A percentile compares a stretch with the other conserved stretches of the same genome.
phyloP scores from a whole-genome alignment of 2,113 vertebrate species.

The Barnardius zonarius region DNA sequence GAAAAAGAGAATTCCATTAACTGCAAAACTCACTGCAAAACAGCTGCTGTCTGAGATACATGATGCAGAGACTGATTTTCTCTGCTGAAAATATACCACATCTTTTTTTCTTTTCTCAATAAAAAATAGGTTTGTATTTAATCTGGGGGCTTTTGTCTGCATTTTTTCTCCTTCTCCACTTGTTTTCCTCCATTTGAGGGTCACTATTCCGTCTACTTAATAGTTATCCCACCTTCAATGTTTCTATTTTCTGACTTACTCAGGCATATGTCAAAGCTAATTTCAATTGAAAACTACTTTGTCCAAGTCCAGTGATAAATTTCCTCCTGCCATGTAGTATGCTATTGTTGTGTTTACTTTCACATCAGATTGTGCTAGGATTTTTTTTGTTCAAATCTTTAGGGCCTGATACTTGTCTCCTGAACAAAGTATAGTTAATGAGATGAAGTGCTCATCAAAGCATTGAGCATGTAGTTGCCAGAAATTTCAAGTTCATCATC shows the following conservation, averaged over 20 bases:
- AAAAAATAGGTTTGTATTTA: not conserved
- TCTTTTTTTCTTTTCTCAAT: not conserved
- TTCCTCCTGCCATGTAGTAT: not conserved
- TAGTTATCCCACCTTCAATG: not conserved
- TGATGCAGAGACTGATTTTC: not conserved
- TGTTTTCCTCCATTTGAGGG: not conserved
- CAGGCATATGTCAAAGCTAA: not conserved
- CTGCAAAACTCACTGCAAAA: not conserved
- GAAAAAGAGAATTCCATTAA: not conserved
- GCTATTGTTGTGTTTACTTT: not conserved
- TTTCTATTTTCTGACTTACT: not conserved
- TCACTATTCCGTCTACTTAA: not conserved
- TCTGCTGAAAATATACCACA: not conserved
- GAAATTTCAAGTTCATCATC: not conserved
- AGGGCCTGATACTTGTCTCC: not conserved
- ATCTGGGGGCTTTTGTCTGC: not conserved
- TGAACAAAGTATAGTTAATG: not conserved
- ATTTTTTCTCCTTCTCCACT: not conserved
- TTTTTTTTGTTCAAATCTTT: not conserved
- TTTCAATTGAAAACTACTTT: not conserved
- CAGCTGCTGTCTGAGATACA: not conserved
- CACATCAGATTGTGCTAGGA: not conserved
- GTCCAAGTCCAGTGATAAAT: not conserved
- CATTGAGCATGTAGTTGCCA: not conserved
- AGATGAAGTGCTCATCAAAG: not conserved